These are phyloP conservation scores for Phalacrocorax aristotelis DNA, from an alignment of 2,113 vertebrate species.

Conservation along the genomic window DNA sequence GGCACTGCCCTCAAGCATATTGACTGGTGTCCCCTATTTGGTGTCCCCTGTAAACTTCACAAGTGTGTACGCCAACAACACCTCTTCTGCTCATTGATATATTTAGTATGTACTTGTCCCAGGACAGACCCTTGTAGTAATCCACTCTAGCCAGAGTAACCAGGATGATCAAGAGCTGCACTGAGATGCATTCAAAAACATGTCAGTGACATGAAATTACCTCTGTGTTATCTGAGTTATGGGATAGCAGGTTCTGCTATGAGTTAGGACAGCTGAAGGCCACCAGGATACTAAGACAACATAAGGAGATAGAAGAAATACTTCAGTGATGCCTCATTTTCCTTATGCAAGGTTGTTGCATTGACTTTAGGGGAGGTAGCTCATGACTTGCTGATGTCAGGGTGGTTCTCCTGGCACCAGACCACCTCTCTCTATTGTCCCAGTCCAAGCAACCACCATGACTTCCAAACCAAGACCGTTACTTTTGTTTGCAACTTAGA, in stretches of 20 bases:
- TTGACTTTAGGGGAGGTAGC: background rate
- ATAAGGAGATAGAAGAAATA: background rate
- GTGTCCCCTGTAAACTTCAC: background rate
- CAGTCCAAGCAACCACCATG: background rate
- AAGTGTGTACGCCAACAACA: background rate
- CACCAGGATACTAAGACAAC: background rate
- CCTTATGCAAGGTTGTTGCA: background rate
- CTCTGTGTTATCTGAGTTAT: background rate
- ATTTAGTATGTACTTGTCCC: background rate
- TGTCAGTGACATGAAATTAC: background rate
- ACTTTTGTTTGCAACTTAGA: background rate
- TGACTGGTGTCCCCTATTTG: rapidly evolving
- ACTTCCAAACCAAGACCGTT: background rate
- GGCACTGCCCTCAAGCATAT: background rate
- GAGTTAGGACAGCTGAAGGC: background rate
- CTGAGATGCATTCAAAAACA: background rate
- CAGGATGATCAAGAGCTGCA: background rate
- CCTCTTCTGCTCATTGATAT: background rate
- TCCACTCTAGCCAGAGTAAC: background rate
- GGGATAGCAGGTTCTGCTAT: background rate
- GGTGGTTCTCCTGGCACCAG: background rate
- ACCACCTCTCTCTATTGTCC: background rate
- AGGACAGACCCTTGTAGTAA: background rate
- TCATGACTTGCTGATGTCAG: background rate
- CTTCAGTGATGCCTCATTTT: background rate